These are phyloP conservation scores for Toxonevra muliebris DNA, from an alignment of 2,888 invertebrate genomes.

Conservation along the genomic window DNA sequence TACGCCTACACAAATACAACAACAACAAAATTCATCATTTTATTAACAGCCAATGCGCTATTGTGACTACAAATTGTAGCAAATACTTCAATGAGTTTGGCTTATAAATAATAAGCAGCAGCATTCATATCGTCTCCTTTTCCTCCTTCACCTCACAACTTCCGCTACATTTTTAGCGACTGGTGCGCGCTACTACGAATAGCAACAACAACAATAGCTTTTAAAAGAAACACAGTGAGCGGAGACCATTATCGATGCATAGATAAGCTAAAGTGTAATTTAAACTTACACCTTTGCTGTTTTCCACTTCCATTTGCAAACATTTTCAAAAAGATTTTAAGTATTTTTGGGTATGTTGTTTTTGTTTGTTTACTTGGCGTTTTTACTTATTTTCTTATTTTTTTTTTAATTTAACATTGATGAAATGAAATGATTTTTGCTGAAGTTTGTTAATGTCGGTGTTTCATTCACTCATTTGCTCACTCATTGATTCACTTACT, in stretches of 20 bases:
- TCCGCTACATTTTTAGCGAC: not conserved
- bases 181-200: not conserved
- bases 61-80: not conserved
- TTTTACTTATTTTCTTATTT: too few species aligned
- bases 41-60: not conserved
- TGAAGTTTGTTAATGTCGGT: too few species aligned
- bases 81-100: not conserved
- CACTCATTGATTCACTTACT: too few species aligned
- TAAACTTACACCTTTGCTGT: too few species aligned
- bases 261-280: not conserved
- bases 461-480: too few species aligned
- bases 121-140: not conserved
- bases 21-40: not conserved
- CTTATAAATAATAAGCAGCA: not conserved
- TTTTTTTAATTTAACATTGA: too few species aligned
- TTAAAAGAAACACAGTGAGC: not conserved
- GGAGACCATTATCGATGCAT: not conserved
- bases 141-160: not conserved
- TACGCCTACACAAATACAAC: not conserved
- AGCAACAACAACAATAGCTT: not conserved
- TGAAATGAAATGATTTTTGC: too few species aligned
- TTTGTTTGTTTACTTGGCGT: too few species aligned
- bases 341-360: too few species aligned
- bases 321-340: too few species aligned
- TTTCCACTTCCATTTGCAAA: too few species aligned